phyloP scores from a whole-genome alignment of 2,797 vertebrate species.

The Ispidina lecontei region DNA sequence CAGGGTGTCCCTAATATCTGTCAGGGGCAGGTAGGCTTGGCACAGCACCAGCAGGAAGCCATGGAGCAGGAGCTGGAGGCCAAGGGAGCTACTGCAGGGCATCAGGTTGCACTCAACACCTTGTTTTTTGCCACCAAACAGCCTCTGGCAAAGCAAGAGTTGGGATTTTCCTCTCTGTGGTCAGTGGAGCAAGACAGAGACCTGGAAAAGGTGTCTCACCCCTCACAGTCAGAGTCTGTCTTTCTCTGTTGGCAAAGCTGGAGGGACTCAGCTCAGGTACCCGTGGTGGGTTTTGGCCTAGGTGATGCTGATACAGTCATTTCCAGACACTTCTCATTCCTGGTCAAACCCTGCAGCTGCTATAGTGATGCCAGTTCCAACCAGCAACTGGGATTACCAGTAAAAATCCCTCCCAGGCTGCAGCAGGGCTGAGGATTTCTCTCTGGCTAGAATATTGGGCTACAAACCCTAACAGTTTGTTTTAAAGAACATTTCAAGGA shows the following conservation, averaged over 20 bases:
- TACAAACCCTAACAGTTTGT: accelerated
- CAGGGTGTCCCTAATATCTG: not conserved
- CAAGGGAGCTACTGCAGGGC: not conserved
- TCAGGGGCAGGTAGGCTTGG: not conserved
- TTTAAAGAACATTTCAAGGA: not conserved
- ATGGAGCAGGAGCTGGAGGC: not conserved
- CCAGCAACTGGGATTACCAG: not conserved
- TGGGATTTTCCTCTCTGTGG: not conserved
- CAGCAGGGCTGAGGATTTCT: not conserved
- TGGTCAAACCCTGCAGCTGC: not conserved
- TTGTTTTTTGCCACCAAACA: not conserved
- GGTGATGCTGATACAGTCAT: not conserved
- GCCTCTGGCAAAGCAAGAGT: not conserved
- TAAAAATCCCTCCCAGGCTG: not conserved
- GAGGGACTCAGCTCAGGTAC: not conserved
- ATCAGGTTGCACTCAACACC: not conserved
- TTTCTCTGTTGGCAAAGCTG: not conserved
- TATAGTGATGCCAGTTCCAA: not conserved
- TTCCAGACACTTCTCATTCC: not conserved
- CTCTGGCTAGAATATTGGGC: not conserved
- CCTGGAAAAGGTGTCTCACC: not conserved
- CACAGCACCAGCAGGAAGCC: not conserved
- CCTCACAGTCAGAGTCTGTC: not conserved
- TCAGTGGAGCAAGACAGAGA: not conserved
- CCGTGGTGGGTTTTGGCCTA: not conserved